Evolutionary conservation across 2,888 invertebrate genomes (phyloP).

Genomic region (Drosophila histrio): DNA sequence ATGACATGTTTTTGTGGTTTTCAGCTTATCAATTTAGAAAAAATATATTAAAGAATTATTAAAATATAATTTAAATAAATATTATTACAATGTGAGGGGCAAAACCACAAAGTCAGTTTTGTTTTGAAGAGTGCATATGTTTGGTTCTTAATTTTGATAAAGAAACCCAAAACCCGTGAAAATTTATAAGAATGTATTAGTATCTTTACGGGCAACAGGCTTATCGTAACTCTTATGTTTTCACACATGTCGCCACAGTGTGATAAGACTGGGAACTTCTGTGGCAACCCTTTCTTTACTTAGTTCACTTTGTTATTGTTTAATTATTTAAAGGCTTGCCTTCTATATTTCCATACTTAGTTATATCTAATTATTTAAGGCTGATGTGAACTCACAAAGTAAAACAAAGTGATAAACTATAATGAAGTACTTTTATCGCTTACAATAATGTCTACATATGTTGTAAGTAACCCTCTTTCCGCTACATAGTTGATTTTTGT

Average conservation of each 20-base stretch:
- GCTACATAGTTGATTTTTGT: no score
- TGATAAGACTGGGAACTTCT: neutral
- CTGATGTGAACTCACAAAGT: no score
- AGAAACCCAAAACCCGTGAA: neutral
- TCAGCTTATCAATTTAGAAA: neutral
- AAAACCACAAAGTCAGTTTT: constrained; percentile 8
- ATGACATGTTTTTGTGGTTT: constrained; percentile 5
- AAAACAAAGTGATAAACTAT: no score
- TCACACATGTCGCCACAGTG: constrained; percentile 14
- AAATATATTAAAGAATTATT: neutral
- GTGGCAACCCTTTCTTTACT: neutral
- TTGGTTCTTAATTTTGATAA: neutral
- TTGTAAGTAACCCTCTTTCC: no score
- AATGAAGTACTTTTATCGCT: no score
- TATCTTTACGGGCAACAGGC: neutral
- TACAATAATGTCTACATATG: no score
- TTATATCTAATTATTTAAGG: neutral
- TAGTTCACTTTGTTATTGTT: neutral
- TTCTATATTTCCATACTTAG: neutral
- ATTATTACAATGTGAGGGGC: neutral
- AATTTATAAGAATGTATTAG: neutral
- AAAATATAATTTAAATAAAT: neutral
- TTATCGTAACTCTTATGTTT: constrained; percentile 8
- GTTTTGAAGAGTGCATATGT: neutral
- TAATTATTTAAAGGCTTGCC: neutral